Evolutionary conservation across 2,888 invertebrate genomes (phyloP).

Genomic region (Hermodice carunculata): DNA sequence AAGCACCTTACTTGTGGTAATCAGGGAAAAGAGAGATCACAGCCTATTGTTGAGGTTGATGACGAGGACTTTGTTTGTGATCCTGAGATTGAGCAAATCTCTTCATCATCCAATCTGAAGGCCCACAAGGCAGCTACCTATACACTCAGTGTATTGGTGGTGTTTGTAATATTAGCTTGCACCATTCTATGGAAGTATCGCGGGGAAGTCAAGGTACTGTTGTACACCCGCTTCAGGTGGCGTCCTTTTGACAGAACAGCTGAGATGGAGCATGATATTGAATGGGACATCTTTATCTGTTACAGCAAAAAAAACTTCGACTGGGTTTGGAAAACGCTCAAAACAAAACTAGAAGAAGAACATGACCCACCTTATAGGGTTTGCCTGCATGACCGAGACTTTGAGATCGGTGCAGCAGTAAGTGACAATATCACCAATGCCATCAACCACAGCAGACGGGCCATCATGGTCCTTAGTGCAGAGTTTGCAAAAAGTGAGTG

Average conservation of each 20-base stretch:
- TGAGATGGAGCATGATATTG: constrained; percentile 3
- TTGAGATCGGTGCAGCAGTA: constrained; percentile 3
- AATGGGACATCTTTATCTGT: constrained; percentile 8
- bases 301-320: neutral
- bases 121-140: no score
- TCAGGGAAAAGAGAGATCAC: no score
- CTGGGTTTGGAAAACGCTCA: neutral
- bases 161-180: neutral
- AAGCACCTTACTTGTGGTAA: no score
- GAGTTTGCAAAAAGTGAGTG: constrained; percentile 14
- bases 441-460: constrained; percentile 5
- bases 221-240: constrained; percentile 14
- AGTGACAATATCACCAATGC: constrained; percentile 6
- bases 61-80: no score
- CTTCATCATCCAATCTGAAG: no score
- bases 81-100: no score
- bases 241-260: constrained; percentile 7
- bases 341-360: neutral
- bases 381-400: constrained; percentile 9
- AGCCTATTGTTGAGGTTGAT: no score
- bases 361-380: neutral
- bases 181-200: neutral
- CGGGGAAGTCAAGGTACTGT: constrained; percentile 9
- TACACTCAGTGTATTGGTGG: neutral
- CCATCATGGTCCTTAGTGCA: constrained; percentile 9